Evolutionary conservation across 2,113 vertebrate species (phyloP), one percentile per base, ranked within the genome.

Genomic region (Ammodytes dubius): DNA sequence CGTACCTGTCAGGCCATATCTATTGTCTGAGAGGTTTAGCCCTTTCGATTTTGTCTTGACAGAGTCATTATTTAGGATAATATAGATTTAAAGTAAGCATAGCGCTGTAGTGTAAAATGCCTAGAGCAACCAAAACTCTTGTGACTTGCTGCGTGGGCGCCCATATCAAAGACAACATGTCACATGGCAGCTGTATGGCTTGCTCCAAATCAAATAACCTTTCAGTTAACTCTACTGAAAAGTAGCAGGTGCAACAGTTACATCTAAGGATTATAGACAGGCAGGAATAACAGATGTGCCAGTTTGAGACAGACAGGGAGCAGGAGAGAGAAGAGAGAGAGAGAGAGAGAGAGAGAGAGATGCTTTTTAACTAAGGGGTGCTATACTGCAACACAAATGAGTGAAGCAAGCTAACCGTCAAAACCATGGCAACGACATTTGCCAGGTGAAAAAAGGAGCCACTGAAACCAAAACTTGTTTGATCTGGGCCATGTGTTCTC

Each of bases 351-450:
- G 74, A 71, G 76, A 74, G 60, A 75, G 6, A 53, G 73, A 64
- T 75, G 76, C 64, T 81, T 77, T 50, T 77, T 50, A 74, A 76
- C 75, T 53, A 9, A 27, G 52, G 52, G 57, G 43, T 83, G 75
- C 76, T 67, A 47, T 45, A 67, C 72, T 69, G 73, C 70, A 68
- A 64, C 13, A 39, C 61, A 83, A 84, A 79, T 82, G 75, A 90
- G 81, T 80, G 78, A 83, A 87, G 74, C 70, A 87, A 53, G 79
- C 80, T 91, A 92, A 91, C 89, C 89, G 89, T 91, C 77, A 93
- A 88, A 92, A 93, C 92, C 91, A 92, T 95, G 88, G 93, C 92
- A 94, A 94, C 92, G 85, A 90, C 90, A 88, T 83, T 77, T 81
- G 58, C 70, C 87, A 87, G 89, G 82, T 90, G 79, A 87, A 74